Conservation (phyloP, 2,888 invertebrate genomes). For the Oxystoma pomonae region DNA sequence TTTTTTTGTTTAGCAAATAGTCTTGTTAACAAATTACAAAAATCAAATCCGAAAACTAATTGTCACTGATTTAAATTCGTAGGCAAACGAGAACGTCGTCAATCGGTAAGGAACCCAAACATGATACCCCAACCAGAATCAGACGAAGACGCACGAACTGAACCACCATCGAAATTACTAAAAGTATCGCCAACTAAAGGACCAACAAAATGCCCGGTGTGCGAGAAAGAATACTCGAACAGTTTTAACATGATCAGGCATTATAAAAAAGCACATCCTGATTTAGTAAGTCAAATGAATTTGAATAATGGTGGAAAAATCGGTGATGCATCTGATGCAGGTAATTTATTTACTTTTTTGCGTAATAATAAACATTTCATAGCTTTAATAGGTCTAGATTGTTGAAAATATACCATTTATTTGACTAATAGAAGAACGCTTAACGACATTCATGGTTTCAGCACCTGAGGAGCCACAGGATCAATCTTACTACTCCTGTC, state of each 20-base stretch:
- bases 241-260: conserved; percentile 58
- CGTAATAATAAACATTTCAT: too few species aligned
- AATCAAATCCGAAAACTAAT: neutral
- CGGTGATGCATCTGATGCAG: too few species aligned
- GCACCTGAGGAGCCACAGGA: conserved; percentile 45
- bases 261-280: conserved; percentile 40
- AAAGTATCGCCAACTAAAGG: conserved; percentile 14
- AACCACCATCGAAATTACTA: conserved; percentile 27
- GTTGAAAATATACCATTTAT: too few species aligned
- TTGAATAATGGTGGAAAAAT: neutral
- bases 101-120: conserved; percentile 16
- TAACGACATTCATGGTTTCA: conserved; percentile 4
- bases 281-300: conserved; percentile 33
- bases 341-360: too few species aligned
- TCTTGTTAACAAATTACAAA: neutral
- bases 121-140: conserved; percentile 15
- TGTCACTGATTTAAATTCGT: conserved; percentile 7
- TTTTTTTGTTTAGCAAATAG: too few species aligned
- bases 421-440: conserved; percentile 18
- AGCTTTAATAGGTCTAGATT: too few species aligned
- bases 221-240: conserved; percentile 53
- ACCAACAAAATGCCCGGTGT: conserved; percentile 49
- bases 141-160: conserved; percentile 17
- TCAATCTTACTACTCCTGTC: conserved; percentile 57
- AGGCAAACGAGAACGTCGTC: conserved; percentile 23